Conservation (phyloP, 2,113 vertebrate genomes). For the Trogon surrucura region DNA sequence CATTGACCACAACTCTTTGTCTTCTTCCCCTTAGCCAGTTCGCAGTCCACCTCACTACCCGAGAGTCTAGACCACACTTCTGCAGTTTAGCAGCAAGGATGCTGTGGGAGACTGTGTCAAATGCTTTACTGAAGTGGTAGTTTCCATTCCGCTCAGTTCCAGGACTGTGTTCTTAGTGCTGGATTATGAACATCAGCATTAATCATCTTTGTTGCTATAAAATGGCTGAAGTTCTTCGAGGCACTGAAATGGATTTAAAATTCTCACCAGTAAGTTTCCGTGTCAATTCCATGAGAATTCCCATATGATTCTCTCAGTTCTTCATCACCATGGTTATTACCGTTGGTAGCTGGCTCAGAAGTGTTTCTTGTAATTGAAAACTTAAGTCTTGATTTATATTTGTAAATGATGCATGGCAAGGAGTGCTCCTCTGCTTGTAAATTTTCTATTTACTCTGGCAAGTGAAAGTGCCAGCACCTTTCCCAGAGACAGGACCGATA, state of each 20-base stretch:
- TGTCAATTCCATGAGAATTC: background rate
- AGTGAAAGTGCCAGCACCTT: conserved; percentile 6
- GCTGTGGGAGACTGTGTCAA: too few species aligned
- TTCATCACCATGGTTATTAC: background rate
- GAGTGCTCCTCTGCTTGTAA: conserved; percentile 15
- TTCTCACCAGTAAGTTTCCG: background rate
- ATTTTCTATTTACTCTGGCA: background rate
- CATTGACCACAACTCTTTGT: too few species aligned
- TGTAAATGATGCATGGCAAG: background rate
- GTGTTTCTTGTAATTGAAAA: conserved; percentile 34
- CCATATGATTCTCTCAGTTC: background rate
- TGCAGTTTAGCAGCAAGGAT: too few species aligned
- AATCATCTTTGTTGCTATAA: background rate
- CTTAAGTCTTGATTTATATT: conserved; percentile 7
- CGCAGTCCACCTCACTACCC: too few species aligned
- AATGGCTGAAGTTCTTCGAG: background rate
- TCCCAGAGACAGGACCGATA: background rate
- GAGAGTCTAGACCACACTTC: too few species aligned
- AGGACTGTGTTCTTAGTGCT: background rate
- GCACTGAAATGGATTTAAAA: background rate
- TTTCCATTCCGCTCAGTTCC: background rate
- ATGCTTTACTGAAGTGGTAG: too few species aligned
- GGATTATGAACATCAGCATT: background rate
- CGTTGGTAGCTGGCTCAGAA: background rate
- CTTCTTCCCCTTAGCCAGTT: too few species aligned